Conservation (phyloP, 2,888 invertebrate species). For the Agrilus cyanescens region DNA sequence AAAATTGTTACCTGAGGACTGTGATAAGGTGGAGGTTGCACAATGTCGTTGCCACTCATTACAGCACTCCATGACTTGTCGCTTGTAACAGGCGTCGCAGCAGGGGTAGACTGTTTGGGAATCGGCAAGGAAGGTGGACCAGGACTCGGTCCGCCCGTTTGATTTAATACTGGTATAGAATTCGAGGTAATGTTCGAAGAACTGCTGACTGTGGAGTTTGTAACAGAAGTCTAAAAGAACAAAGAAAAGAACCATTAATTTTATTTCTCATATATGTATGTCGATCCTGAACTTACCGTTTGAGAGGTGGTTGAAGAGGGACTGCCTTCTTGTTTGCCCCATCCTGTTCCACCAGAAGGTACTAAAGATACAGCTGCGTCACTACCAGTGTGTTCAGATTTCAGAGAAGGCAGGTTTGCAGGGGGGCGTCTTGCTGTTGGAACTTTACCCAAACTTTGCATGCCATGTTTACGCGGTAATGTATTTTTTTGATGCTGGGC, state of each 20-base stretch:
- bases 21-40: conserved; percentile 16
- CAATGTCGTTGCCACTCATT: conserved; percentile 27
- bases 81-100: conserved; percentile 29
- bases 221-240: conserved; percentile 18
- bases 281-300: conserved; percentile 25
- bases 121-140: conserved; percentile 28
- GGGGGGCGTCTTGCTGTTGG: conserved; percentile 96
- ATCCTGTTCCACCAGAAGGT: conserved; percentile 69
- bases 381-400: conserved; percentile 81
- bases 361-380: conserved; percentile 69
- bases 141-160: conserved; percentile 31
- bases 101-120: conserved; percentile 16
- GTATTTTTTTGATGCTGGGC: conserved; percentile 80
- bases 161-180: conserved; percentile 26
- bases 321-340: conserved; percentile 49
- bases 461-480: conserved; percentile 96
- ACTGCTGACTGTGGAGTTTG: conserved; percentile 21
- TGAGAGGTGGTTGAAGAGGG: conserved; percentile 34
- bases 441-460: conserved; percentile 99
- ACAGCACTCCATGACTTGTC: conserved; percentile 39
- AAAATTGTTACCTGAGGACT: conserved; percentile 8
- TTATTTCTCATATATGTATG: conserved; percentile 1
- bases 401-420: conserved; percentile 96
- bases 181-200: conserved; percentile 25
- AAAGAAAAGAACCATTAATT: conserved; percentile 7